Evolutionary conservation across 2,797 vertebrate species (phyloP), one percentile per base, ranked within the genome.

Genomic region (Melanotaenia maccullochi): DNA sequence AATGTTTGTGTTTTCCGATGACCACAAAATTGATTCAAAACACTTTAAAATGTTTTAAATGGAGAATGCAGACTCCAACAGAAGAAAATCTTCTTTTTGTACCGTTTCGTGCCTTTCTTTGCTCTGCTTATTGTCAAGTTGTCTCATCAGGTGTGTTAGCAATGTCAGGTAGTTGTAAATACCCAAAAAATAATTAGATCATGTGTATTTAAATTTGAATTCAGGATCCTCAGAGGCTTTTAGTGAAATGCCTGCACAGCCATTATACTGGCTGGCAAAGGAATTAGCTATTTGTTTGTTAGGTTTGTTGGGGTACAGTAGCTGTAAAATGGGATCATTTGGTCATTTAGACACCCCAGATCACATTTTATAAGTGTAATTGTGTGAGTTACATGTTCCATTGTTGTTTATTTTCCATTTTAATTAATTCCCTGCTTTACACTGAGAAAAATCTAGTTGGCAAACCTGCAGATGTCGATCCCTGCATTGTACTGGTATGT

Each of bases 21-120:
- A 79, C 83, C 67, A 80, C 81, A 64, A 85, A 87, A 88, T 85
- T 79, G 70, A 71, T 84, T 87, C 81, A 76, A 84, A 89, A 68
- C 83, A 79, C 76, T 83, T 62, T 77, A 70, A 83, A 75, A 80
- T 71, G 33, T 60, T 30, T n/a, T n/a, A n/a, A n/a, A n/a, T 13
- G 18, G 68, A 71, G 52, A 60, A 14, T 2, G 0, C 1, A 55
- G 0, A 68, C 8, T 57, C 22, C 60, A 65, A 49, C 20, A 40
- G 44, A 47, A 47, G 24, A 36, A 28, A 55, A 24, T 66, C 6
- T 40, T 24, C 5, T 4, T 62, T 60, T 58, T 44, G 25, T 47
- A 22, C 18, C 9, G 33, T 33, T 20, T 16, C 25, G 24, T 67
- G 13, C 11, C 14, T 7, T 25, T 44, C 47, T 47, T n/a, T 25